Conservation (phyloP, 2,113 vertebrate genomes). For the Phalacrocorax carbo region DNA sequence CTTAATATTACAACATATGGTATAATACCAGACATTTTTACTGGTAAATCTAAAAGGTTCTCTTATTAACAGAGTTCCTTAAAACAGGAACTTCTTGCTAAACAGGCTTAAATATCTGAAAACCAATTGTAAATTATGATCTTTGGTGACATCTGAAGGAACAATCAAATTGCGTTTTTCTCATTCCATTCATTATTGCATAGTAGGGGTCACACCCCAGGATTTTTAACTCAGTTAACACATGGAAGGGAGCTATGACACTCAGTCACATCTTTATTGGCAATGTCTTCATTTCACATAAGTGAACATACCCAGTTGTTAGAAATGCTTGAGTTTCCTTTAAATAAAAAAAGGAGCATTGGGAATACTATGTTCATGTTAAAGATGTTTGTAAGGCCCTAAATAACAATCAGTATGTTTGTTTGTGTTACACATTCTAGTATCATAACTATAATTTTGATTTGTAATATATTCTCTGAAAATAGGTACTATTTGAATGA, state of each 20-base stretch:
- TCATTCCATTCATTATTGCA: neutral
- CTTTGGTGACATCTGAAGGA: neutral
- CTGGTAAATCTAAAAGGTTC: neutral
- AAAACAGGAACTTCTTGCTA: neutral
- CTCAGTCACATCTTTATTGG: neutral
- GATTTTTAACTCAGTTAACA: neutral
- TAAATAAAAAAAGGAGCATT: neutral
- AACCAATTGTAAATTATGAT: neutral
- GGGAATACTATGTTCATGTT: neutral
- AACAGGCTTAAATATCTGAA: neutral
- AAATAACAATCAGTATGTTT: neutral
- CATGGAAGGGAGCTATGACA: neutral
- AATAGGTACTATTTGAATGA: neutral
- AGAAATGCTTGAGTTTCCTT: neutral
- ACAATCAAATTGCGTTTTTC: neutral
- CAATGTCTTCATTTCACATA: neutral
- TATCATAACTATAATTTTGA: neutral
- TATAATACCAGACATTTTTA: neutral
- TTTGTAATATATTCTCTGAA: neutral
- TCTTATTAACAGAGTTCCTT: neutral
- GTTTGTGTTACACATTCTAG: neutral
- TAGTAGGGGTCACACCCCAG: neutral
- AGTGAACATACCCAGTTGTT: neutral
- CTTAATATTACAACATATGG: neutral
- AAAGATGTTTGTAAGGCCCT: neutral